These are phyloP conservation scores for Scortum barcoo DNA, from an alignment of 2,113 vertebrate species.

Conservation along the genomic window DNA sequence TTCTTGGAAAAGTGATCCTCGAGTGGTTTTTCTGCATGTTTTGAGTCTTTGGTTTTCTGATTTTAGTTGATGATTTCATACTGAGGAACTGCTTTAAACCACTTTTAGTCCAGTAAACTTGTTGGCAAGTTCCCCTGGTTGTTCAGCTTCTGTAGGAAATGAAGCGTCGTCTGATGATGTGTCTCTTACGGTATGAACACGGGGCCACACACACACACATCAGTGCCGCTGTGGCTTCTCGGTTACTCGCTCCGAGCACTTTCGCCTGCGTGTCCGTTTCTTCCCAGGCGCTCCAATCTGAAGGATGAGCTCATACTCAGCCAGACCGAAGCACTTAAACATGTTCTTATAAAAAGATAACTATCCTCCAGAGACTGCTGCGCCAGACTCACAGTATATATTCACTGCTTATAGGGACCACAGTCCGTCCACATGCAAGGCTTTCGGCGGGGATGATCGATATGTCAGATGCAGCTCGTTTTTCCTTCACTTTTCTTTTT, in stretches of 20 bases:
- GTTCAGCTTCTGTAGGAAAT: constrained; percentile 34
- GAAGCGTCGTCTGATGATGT: background rate
- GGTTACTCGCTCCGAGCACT: constrained; percentile 30
- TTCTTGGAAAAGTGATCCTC: background rate
- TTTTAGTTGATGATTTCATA: background rate
- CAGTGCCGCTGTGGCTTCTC: constrained; percentile 21
- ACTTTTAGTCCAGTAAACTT: background rate
- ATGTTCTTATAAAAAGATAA: constrained; percentile 69
- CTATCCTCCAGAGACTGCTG: constrained; percentile 26
- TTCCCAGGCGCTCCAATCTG: constrained; percentile 27
- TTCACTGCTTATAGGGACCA: constrained; percentile 4
- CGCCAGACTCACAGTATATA: constrained; percentile 45
- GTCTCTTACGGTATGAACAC: constrained; percentile 4
- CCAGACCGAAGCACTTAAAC: constrained; percentile 59
- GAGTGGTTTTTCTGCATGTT: background rate
- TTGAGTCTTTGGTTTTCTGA: background rate
- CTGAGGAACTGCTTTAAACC: background rate
- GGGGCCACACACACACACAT: constrained; percentile 52
- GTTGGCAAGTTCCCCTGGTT: background rate
- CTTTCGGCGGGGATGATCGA: constrained; percentile 18
- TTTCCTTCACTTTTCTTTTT: constrained; percentile 20
- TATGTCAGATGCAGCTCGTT: constrained; percentile 23
- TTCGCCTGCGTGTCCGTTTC: constrained; percentile 23
- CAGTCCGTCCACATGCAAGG: constrained; percentile 3
- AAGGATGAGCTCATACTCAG: constrained; percentile 64